These are phyloP conservation scores for Ascidia mentula DNA, from an alignment of 23 tunicate genomes.

Conservation along the genomic window DNA sequence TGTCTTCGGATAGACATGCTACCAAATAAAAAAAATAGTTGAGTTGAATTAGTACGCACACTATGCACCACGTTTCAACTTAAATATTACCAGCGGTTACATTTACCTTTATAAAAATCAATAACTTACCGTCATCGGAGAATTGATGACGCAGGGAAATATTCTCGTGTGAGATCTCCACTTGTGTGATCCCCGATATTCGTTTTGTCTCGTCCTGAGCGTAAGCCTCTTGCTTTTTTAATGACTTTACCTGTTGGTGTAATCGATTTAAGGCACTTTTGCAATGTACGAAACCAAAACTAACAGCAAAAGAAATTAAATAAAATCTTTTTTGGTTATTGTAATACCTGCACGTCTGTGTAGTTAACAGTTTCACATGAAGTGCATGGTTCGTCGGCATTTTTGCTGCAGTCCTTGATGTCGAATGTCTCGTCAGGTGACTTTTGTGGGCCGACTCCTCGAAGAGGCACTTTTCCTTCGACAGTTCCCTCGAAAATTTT, in stretches of 20 bases:
- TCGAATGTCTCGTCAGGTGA: conserved; percentile 63
- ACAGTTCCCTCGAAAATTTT: conserved; percentile 43
- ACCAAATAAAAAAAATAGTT: neutral
- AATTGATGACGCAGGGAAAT: conserved; percentile 5
- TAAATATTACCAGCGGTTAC: neutral
- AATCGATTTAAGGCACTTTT: no score
- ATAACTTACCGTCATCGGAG: conserved; percentile 6
- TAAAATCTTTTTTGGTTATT: no score
- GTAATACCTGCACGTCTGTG: conserved; percentile 21
- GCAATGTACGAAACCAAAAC: no score
- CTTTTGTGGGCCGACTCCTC: conserved; percentile 54
- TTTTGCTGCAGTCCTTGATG: neutral
- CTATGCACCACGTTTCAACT: neutral
- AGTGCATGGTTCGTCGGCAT: neutral
- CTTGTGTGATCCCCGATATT: neutral
- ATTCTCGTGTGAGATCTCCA: conserved; percentile 31
- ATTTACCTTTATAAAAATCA: neutral
- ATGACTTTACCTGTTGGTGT: neutral
- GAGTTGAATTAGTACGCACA: neutral
- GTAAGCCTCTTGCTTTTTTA: conserved; percentile 1
- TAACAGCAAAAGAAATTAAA: no score
- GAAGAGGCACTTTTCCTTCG: conserved; percentile 48
- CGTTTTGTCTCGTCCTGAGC: neutral
- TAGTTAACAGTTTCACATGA: conserved; percentile 14
- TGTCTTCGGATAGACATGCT: conserved; percentile 47